phyloP scores from a whole-genome alignment of 2,888 invertebrate genomes.

The Pediacus dermestoides region DNA sequence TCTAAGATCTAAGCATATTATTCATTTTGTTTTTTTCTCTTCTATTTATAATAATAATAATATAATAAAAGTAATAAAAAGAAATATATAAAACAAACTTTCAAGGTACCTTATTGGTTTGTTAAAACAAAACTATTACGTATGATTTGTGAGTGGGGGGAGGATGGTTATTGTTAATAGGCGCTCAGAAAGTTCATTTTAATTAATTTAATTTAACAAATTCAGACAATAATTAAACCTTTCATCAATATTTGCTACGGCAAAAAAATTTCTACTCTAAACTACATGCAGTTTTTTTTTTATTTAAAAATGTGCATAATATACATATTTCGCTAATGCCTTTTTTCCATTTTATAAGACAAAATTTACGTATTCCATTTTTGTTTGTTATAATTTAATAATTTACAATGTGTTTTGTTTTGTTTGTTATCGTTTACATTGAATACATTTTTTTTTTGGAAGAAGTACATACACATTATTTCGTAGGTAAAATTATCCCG shows the following conservation, averaged over 20 bases:
- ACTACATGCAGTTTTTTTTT: conserved; percentile 44
- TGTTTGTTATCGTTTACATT: too few species aligned
- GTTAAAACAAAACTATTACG: conserved; percentile 26
- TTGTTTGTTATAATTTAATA: too few species aligned
- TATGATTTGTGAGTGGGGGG: too few species aligned
- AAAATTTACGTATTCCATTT: conserved; percentile 44
- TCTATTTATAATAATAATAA: conserved; percentile 49
- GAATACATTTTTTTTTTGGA: conserved; percentile 41
- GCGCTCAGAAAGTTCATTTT: conserved; percentile 31
- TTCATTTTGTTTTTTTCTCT: conserved; percentile 35
- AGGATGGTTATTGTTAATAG: too few species aligned
- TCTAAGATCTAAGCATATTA: conserved; percentile 54
- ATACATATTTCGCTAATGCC: conserved; percentile 43
- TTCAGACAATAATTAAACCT: conserved; percentile 22
- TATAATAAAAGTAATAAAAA: conserved; percentile 46
- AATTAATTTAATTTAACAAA: conserved; percentile 29
- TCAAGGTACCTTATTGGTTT: conserved; percentile 29
- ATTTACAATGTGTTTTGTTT: conserved; percentile 43
- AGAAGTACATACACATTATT: conserved; percentile 42
- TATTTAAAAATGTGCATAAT: conserved; percentile 50
- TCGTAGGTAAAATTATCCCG: conserved; percentile 42
- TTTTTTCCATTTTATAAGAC: conserved; percentile 32
- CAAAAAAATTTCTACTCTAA: conserved; percentile 43
- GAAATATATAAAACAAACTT: conserved; percentile 43
- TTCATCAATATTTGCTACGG: conserved; percentile 38